Base-by-base conservation (phyloP, 2,113 vertebrate genomes). In the Sebastes fasciatus region DNA sequence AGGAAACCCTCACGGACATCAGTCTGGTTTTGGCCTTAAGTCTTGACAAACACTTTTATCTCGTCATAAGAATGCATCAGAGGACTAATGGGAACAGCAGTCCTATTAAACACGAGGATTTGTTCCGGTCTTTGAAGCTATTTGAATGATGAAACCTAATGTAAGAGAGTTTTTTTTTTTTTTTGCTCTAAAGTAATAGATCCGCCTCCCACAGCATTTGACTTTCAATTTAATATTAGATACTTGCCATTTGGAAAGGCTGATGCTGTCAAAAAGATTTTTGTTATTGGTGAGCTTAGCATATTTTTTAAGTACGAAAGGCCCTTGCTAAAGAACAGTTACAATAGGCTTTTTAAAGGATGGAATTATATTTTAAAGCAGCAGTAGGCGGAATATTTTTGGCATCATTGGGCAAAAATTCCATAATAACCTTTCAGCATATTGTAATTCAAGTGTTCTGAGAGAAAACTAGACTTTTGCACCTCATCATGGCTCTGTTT, bases 91-190 rank as follows among this genome's bases (percentile, higher is more conserved):
- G 80, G 55, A 88, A 40, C 66, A 69, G 51, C 48, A 42, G 68
- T 46, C 10, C 14, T 82, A 68, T 83, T 70, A 58, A 80, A 79
- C 63, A 61, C 13, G 23, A 71, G 40, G 57, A 55, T 82, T 61
- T 63, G 49, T 51, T 71, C 76, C 19, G 66, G 67, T 71, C 62
- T 80, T 77, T 82, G 26, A 74, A 79, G 73, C 55, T 60, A 49
- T 67, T 72, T 74, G 26, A 68, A 64, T 91, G 85, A 86, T 79
- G 82, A 79, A 79, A 91, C 70, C 55, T 42, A 40, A 71, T 2
- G 23, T 43, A 83, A 88, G 64, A 68, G 3, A 14, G 26, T 23
- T 60, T 83, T 76, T 21, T 83, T 70, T 34, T 60, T 68, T 21
- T 58, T 46, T 66, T 83, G 55, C 67, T 77, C 49, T 63, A 11